A percentile compares a stretch with the other conserved stretches of the same genome.
phyloP scores from a whole-genome alignment of 1,140 invertebrate genomes.

The fruit fly (Drosophila melanogaster) region Release_6_plus_ISO1_MT NT_033777.3:21250501-21251000 shows the following conservation, averaged over 20 bases:
- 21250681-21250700: slow-evolving; percentile 47
- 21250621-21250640: slow-evolving; percentile 69
- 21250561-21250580: slow-evolving; percentile 54
- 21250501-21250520: slow-evolving; percentile 79
- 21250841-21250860: slow-evolving; percentile 23
- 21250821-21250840: background rate
- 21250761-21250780: slow-evolving; percentile 11
- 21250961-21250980: slow-evolving; percentile 38
- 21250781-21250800: slow-evolving; percentile 23
- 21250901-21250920: slow-evolving; percentile 55
- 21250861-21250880: slow-evolving; percentile 18
- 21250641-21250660: slow-evolving; percentile 49
- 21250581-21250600: slow-evolving; percentile 34
- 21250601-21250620: slow-evolving; percentile 65
- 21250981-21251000: slow-evolving; percentile 42
- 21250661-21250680: slow-evolving; percentile 77
- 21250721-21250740: slow-evolving; percentile 32
- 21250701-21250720: slow-evolving; percentile 32
- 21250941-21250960: slow-evolving; percentile 48
- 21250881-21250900: slow-evolving; percentile 32
- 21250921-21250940: slow-evolving; percentile 31
- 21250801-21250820: slow-evolving; percentile 19
- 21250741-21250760: slow-evolving; percentile 16
- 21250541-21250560: slow-evolving; percentile 37
- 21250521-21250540: slow-evolving; percentile 56